Conservation (phyloP, 2,797 vertebrate species). For the Sebastes kiyomatsui region DNA sequence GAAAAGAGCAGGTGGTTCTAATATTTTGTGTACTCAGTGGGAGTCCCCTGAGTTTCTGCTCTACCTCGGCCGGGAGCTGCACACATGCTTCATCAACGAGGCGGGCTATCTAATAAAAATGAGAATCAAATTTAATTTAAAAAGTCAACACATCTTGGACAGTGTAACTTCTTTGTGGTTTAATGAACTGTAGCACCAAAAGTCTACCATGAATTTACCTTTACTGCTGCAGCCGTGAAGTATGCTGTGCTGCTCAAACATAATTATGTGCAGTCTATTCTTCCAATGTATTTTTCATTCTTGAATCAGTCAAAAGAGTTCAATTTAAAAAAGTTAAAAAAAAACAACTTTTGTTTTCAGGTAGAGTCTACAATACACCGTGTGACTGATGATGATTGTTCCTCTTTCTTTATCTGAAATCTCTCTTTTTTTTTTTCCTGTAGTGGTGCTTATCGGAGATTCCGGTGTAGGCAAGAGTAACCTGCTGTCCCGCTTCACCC, state of each 20-base stretch:
- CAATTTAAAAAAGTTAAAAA: no score
- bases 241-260: background rate
- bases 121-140: conserved; percentile 1
- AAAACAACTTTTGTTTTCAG: background rate
- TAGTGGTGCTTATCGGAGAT: conserved; percentile 91
- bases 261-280: background rate
- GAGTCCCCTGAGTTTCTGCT: conserved; percentile 46
- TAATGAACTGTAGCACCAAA: background rate
- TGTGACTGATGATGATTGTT: background rate
- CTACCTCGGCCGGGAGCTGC: background rate
- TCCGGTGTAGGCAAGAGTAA: conserved; percentile 92
- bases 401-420: background rate
- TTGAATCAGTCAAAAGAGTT: background rate
- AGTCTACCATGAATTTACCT: background rate
- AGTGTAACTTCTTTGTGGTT: background rate
- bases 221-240: background rate
- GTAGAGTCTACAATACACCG: background rate
- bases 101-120: conserved; percentile 3
- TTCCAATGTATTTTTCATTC: background rate
- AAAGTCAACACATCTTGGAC: background rate
- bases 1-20: conserved; percentile 32
- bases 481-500: conserved; percentile 90
- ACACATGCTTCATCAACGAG: background rate
- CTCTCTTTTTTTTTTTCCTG: background rate
- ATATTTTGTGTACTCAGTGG: conserved; percentile 8